Base-by-base conservation (phyloP, 2,113 vertebrate genomes). In the Gopherus flavomarginatus region DNA sequence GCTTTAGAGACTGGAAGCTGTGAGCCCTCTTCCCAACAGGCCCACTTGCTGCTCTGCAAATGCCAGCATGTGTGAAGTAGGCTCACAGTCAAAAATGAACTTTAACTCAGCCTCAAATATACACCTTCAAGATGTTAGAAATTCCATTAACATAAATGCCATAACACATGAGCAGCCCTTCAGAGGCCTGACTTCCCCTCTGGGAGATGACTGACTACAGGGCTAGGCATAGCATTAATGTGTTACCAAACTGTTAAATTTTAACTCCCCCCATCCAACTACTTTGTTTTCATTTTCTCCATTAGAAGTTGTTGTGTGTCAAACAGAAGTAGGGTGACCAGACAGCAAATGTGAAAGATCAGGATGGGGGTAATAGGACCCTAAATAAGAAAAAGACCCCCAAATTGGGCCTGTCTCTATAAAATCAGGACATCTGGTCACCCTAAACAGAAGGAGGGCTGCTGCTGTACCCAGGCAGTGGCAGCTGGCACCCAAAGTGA, bases 131-230 rank as follows among this genome's bases (percentile, higher is more conserved):
- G 57, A 62, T 62, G 29, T 6, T 12, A 62, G 29, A 96, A 94
- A 97, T 93, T 21, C 87, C 0, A 0, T 91, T 92, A 93, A 72
- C 86, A 72, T 1, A 88, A 65, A 93, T 88, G 86, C 72, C 86
- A 75, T 42, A 88, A 87, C 62, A 78, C 79, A 87, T 88, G 83
- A 92, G 85, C n/a, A 78, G 87, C 86, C 96, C 89, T 85, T 97
- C 87, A 49, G 78, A 83, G 89, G 56, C 69, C 56, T 89, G 82
- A 93, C 62, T 80, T 72, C 17, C 83, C 87, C 95, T 86, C 81
- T 81, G 93, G 85, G 93, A 94, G 90, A 95, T 79, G 79, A 85
- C 56, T 87, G 83, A 93, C 3, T 2, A 85, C 90, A 95, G 92
- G 75, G 93, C 81, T 91, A 91, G 83, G 72, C 38, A 93, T 44